phyloP scores from a whole-genome alignment of 2,888 invertebrate species.

The Drosophila falleni region DNA sequence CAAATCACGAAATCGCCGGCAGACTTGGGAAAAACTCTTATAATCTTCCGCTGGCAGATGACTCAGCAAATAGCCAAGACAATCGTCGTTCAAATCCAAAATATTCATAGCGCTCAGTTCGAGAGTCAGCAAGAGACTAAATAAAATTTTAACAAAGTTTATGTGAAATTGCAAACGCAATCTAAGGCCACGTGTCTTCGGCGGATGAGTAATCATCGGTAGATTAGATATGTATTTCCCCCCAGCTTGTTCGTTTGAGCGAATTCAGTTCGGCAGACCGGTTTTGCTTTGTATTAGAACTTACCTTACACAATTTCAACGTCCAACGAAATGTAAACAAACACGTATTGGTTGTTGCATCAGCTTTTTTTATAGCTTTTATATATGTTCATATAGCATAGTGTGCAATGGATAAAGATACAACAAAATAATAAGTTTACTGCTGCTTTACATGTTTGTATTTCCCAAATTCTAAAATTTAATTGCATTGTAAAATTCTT shows the following conservation, averaged over 20 bases:
- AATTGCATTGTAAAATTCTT: not conserved
- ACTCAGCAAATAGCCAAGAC: conserved; percentile 47
- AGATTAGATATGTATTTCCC: conserved; percentile 18
- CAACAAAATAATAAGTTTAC: not conserved
- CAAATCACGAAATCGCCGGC: conserved; percentile 59
- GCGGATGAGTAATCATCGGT: conserved; percentile 53
- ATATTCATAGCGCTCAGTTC: conserved; percentile 43
- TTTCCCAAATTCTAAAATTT: conserved; percentile 4
- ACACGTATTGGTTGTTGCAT: conserved; percentile 2
- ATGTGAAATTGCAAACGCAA: conserved; percentile 8
- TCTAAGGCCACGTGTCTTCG: conserved; percentile 54
- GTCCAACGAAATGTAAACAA: conserved; percentile 7
- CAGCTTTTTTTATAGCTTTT: not conserved
- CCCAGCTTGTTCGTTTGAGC: not conserved
- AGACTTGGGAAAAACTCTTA: conserved; percentile 52
- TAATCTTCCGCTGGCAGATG: conserved; percentile 38
- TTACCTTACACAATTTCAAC: conserved; percentile 53
- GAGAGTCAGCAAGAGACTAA: conserved; percentile 34
- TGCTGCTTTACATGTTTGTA: not conserved
- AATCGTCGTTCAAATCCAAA: conserved; percentile 54
- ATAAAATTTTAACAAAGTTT: conserved; percentile 3
- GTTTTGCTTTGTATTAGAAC: conserved; percentile 35
- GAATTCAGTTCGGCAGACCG: conserved; percentile 8
- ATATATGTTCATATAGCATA: no score
- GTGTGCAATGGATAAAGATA: not conserved